These are phyloP conservation scores for Myopa testacea DNA, from an alignment of 2,888 invertebrate genomes.

Conservation along the genomic window DNA sequence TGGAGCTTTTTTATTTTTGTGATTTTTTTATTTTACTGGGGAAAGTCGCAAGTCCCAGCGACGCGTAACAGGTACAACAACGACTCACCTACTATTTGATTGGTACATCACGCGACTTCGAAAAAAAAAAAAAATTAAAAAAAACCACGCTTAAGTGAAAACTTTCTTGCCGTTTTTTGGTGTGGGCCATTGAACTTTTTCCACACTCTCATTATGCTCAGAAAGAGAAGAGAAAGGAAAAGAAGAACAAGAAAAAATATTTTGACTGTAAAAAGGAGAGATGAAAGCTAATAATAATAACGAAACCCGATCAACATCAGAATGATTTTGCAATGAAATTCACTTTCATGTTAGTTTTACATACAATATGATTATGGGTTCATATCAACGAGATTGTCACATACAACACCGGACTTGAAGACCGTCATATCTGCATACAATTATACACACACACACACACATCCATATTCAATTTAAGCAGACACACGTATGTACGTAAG, in stretches of 20 bases:
- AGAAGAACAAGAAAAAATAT: not conserved
- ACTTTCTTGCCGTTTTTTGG: slow-evolving; percentile 8
- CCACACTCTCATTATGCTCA: not conserved
- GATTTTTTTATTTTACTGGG: not conserved
- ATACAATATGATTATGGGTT: no score
- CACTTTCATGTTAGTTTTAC: no score
- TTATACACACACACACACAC: not conserved
- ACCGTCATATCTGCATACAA: not conserved
- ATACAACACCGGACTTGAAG: no score
- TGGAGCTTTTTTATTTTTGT: not conserved
- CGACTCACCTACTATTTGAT: slow-evolving; percentile 3
- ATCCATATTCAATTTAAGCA: not conserved
- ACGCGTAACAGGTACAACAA: slow-evolving; percentile 32
- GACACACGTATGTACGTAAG: not conserved
- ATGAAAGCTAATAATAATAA: no score
- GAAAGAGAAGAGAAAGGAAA: not conserved
- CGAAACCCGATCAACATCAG: no score
- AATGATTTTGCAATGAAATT: no score
- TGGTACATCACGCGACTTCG: not conserved
- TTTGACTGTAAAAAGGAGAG: no score
- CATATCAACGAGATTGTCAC: no score
- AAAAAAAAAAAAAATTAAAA: not conserved
- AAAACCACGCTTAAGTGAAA: not conserved
- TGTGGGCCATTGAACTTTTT: slow-evolving; percentile 25
- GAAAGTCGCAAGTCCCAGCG: not conserved